Conservation (phyloP, 2,797 vertebrate species). For the Malurus splendens region DNA sequence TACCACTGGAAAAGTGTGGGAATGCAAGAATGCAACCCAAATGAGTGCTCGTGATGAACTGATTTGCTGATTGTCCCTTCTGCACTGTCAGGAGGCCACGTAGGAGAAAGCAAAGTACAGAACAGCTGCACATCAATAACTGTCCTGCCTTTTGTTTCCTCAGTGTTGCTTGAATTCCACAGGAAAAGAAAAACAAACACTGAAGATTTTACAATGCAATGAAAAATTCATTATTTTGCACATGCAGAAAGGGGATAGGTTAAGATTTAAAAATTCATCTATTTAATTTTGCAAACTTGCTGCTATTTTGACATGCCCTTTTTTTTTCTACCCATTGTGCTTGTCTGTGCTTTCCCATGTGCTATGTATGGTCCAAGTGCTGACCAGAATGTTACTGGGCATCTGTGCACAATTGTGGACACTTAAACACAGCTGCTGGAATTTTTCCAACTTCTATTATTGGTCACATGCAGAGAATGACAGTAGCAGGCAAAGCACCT, state of each 20-base stretch:
- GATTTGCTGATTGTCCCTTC: background rate
- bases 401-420: background rate
- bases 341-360: background rate
- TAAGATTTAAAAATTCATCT: background rate
- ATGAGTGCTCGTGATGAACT: background rate
- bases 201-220: fast-evolving
- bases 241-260: background rate
- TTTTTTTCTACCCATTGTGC: background rate
- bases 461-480: background rate
- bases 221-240: background rate
- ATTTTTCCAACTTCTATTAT: background rate
- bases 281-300: background rate
- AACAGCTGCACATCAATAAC: background rate
- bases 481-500: slow-evolving; percentile 5
- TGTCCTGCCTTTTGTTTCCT: background rate
- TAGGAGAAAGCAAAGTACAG: background rate
- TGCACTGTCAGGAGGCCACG: background rate
- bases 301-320: background rate
- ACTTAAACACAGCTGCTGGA: slow-evolving; percentile 13
- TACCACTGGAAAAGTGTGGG: background rate
- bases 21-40: fast-evolving
- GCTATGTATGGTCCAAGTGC: background rate
- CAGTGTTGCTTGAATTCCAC: background rate
- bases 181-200: background rate
- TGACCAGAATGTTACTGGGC: slow-evolving; percentile 2